A percentile compares a stretch with the other conserved stretches of the same genome.
phyloP scores from a whole-genome alignment of 2,113 vertebrate genomes.

The Mobula birostris region DNA sequence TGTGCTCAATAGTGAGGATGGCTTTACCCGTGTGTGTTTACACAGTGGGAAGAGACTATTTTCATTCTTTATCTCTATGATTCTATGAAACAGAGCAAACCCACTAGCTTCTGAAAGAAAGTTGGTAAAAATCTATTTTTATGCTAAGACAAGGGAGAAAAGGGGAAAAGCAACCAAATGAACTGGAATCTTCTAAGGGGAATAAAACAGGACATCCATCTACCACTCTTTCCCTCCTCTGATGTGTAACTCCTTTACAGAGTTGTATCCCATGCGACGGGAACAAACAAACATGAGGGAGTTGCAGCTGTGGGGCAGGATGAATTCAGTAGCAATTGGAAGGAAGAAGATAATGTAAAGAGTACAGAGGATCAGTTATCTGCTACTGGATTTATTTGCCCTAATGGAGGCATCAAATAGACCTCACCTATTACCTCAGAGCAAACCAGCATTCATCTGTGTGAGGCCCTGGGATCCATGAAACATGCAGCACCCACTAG shows the following conservation, averaged over 20 bases:
- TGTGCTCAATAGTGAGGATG: too few species aligned
- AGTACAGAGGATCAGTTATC: background rate
- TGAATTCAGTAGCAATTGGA: background rate
- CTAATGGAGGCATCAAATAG: background rate
- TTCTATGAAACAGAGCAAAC: background rate
- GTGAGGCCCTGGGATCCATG: background rate
- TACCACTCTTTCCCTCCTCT: background rate
- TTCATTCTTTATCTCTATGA: too few species aligned
- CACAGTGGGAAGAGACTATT: too few species aligned
- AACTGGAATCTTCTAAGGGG: background rate
- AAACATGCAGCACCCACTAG: background rate
- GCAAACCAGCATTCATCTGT: too few species aligned
- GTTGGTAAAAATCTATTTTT: background rate
- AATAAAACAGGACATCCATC: background rate
- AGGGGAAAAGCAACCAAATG: background rate
- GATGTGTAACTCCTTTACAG: background rate
- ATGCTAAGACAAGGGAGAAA: background rate
- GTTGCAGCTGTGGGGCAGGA: background rate
- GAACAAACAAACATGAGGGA: background rate
- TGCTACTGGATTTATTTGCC: background rate
- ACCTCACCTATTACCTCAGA: background rate
- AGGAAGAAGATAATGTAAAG: background rate
- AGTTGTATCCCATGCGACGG: background rate
- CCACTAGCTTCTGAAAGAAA: background rate
- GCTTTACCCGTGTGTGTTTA: too few species aligned